phyloP scores from a whole-genome alignment of 2,888 invertebrate species.

The Ichneumoninae sp. region DNA sequence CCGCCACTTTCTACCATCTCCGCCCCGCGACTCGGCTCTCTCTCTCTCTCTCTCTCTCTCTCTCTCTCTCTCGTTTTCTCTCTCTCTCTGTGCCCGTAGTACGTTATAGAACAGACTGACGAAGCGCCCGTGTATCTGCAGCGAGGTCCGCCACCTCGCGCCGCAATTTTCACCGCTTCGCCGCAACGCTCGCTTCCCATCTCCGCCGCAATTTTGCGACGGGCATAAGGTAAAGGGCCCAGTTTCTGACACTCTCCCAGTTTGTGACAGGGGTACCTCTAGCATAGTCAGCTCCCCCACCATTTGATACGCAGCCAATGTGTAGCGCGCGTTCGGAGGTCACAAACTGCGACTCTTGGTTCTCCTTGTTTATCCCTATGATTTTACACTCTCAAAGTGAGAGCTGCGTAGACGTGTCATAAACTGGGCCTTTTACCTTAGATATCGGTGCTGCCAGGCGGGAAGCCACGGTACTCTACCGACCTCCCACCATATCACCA shows the following conservation, averaged over 20 bases:
- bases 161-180: constrained; percentile 61
- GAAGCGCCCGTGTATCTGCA: constrained; percentile 18
- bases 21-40: constrained; percentile 26
- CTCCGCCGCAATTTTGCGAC: constrained; percentile 62
- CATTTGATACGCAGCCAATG: too few relatives aligned
- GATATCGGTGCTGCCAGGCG: constrained; percentile 66
- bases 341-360: too few relatives aligned
- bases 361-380: too few relatives aligned
- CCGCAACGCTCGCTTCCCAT: constrained; percentile 47
- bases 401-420: too few relatives aligned
- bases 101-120: constrained; percentile 10
- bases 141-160: constrained; percentile 63
- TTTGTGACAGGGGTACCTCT: too few relatives aligned
- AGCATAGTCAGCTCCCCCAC: too few relatives aligned
- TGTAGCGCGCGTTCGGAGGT: too few relatives aligned
- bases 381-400: too few relatives aligned
- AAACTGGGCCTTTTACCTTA: too few relatives aligned
- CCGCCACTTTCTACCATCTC: constrained; percentile 71
- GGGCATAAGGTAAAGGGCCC: constrained; percentile 19
- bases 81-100: not conserved
- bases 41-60: too few relatives aligned
- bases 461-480: constrained; percentile 62
- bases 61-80: too few relatives aligned
- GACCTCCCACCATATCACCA: constrained; percentile 47
- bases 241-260: too few relatives aligned